Evolutionary conservation across 2,888 invertebrate genomes (phyloP).

Genomic region (Plagodis pulveraria): DNA sequence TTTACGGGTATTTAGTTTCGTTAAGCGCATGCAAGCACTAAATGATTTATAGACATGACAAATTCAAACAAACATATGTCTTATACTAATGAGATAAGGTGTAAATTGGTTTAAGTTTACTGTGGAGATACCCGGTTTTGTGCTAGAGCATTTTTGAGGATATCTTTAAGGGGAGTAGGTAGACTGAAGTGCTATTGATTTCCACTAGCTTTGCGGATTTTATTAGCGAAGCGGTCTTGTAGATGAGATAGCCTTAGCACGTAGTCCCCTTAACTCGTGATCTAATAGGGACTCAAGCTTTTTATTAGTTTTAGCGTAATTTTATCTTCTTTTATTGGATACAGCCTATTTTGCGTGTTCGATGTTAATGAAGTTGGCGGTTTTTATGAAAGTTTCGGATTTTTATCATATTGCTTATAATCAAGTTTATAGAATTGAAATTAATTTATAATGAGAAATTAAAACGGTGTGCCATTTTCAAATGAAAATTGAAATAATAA

Average conservation of each 20-base stretch:
- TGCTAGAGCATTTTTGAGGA: constrained; percentile 18
- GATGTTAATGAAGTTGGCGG: background rate
- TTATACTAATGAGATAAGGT: constrained; percentile 1
- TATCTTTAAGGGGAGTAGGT: constrained; percentile 16
- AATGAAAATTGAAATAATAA: no score
- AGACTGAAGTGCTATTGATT: constrained; percentile 34
- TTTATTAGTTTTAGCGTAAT: no score
- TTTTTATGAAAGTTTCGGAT: background rate
- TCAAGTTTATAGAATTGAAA: no score
- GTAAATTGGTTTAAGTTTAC: background rate
- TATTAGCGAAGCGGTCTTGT: constrained; percentile 30
- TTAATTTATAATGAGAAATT: no score
- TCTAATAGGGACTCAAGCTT: constrained; percentile 12
- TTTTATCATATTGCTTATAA: no score
- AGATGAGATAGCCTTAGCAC: constrained; percentile 29
- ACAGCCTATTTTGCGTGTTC: no score
- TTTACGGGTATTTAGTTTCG: constrained; percentile 30
- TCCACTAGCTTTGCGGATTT: constrained; percentile 33
- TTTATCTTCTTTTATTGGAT: no score
- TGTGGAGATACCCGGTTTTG: constrained; percentile 6
- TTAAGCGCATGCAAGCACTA: constrained; percentile 2
- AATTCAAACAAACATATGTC: constrained; percentile 5
- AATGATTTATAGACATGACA: background rate
- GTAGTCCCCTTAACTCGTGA: constrained; percentile 24
- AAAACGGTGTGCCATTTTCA: no score